These are phyloP conservation scores for Rhyzopertha dominica DNA, from an alignment of 1,140 invertebrate genomes.

Conservation along the genomic window DNA sequence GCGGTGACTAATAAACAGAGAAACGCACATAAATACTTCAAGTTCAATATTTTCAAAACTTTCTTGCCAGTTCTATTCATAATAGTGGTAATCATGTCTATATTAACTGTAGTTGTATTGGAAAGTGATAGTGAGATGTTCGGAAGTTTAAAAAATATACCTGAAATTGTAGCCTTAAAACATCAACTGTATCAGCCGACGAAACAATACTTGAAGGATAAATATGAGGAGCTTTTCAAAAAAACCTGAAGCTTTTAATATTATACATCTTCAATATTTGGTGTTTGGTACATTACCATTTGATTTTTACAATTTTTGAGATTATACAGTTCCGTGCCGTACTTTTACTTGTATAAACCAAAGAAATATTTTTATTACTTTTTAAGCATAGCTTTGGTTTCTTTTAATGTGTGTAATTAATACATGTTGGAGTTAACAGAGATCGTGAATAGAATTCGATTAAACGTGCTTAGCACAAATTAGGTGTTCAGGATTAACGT, in stretches of 20 bases:
- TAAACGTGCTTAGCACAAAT: too few species aligned
- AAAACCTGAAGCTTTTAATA: background rate
- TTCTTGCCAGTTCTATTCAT: constrained; percentile 69
- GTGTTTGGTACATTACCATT: background rate
- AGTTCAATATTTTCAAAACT: constrained; percentile 59
- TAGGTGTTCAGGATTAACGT: too few species aligned
- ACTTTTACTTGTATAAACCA: background rate
- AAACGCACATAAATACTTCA: constrained; percentile 35
- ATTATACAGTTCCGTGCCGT: background rate
- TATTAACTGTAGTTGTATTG: constrained; percentile 63
- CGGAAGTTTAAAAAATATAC: constrained; percentile 63
- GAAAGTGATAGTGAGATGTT: constrained; percentile 71
- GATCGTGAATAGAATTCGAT: background rate
- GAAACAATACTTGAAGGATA: constrained; percentile 62
- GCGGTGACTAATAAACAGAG: constrained; percentile 36
- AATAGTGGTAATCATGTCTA: constrained; percentile 59
- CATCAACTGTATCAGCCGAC: constrained; percentile 78
- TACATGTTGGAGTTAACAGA: background rate
- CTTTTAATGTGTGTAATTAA: background rate
- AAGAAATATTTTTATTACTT: background rate
- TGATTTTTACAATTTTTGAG: background rate
- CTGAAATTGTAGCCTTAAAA: constrained; percentile 71
- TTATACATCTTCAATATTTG: background rate
- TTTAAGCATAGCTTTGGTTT: background rate
- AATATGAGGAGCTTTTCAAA: constrained; percentile 22